Evolutionary conservation across 2,797 vertebrate genomes (phyloP).

Genomic region (Menidia menidia): DNA sequence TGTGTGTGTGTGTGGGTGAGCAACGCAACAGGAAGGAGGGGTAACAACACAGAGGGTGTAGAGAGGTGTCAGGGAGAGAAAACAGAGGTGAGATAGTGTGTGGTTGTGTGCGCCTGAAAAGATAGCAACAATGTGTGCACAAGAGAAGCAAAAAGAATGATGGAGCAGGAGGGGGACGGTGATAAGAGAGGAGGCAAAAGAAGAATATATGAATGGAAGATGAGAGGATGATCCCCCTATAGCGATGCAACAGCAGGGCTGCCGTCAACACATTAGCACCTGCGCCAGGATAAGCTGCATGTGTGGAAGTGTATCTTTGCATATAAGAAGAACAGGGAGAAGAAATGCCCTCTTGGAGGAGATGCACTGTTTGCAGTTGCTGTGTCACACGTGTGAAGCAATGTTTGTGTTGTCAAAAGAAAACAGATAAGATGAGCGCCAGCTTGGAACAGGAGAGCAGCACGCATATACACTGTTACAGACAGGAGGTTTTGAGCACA

Average conservation of each 20-base stretch:
- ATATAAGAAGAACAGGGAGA: not conserved
- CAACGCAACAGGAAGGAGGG: slow-evolving; percentile 53
- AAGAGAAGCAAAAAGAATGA: slow-evolving; percentile 39
- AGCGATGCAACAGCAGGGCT: slow-evolving; percentile 43
- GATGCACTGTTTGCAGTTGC: too few species aligned
- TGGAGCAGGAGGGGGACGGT: slow-evolving; percentile 13
- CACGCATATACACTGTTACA: slow-evolving; percentile 35
- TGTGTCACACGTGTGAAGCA: slow-evolving; percentile 14
- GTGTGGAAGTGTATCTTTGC: slow-evolving; percentile 10
- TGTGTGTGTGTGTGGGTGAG: not conserved
- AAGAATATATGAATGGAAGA: slow-evolving; percentile 65
- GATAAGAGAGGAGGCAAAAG: slow-evolving; percentile 48
- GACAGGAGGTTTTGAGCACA: not conserved
- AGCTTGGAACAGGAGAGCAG: slow-evolving; percentile 45
- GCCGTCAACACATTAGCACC: slow-evolving; percentile 53
- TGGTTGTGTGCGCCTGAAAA: slow-evolving; percentile 6
- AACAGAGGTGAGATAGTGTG: slow-evolving; percentile 61
- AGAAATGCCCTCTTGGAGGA: not conserved
- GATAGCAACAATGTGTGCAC: slow-evolving; percentile 18
- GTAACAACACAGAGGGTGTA: slow-evolving; percentile 53
- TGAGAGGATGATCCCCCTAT: slow-evolving; percentile 48
- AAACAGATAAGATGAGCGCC: slow-evolving; percentile 48
- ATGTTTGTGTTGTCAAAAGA: slow-evolving; percentile 43
- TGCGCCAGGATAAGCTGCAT: slow-evolving; percentile 29
- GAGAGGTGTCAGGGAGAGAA: slow-evolving; percentile 71